These are phyloP conservation scores for Adelphocoris suturalis DNA, from an alignment of 2,888 invertebrate species.

Conservation along the genomic window DNA sequence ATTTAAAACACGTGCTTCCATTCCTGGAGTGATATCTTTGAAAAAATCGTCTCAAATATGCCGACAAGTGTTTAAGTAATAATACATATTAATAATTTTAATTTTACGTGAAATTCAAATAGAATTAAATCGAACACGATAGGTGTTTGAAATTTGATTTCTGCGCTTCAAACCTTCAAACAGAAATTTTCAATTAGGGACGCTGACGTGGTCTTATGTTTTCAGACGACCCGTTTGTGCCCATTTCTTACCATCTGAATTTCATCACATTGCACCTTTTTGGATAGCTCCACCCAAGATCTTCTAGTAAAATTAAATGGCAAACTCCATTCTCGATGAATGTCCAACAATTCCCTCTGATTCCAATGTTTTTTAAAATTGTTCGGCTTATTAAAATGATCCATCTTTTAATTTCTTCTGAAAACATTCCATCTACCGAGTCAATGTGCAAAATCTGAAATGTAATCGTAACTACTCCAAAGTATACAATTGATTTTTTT, in stretches of 20 bases:
- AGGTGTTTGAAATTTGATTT: too few species aligned
- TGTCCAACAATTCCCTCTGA: neutral
- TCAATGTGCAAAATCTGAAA: neutral
- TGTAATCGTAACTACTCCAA: too few species aligned
- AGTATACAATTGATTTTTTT: neutral
- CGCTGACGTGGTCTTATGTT: too few species aligned
- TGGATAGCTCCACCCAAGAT: too few species aligned
- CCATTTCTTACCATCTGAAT: too few species aligned
- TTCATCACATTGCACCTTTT: too few species aligned
- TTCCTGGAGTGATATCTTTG: neutral
- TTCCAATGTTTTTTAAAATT: too few species aligned
- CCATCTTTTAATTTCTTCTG: neutral
- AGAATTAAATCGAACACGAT: neutral
- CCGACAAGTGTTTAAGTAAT: neutral
- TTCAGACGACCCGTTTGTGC: too few species aligned
- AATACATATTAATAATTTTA: neutral
- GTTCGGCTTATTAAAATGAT: too few species aligned
- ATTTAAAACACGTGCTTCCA: constrained; percentile 23
- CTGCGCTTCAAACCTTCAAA: too few species aligned
- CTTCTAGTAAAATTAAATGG: too few species aligned
- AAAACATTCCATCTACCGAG: constrained; percentile 23
- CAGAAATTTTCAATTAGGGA: too few species aligned
- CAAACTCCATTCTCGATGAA: neutral
- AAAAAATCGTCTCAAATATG: neutral
- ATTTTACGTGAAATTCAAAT: constrained; percentile 11